Base-by-base conservation (phyloP, 2,888 invertebrate species). In the Ophion ventricosus region DNA sequence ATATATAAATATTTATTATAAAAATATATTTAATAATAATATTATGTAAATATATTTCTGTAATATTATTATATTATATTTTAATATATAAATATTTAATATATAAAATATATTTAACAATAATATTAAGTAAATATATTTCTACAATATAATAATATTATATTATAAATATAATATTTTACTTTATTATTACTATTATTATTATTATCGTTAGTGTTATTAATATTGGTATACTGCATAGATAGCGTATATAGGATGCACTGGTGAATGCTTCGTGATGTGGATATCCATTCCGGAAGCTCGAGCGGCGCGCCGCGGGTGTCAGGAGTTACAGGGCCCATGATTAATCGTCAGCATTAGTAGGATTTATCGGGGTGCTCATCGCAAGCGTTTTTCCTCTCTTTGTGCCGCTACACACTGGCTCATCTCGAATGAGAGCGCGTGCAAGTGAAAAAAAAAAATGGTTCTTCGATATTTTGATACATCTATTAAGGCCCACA, bases 201-300 rank as follows among this genome's bases (percentile, higher is more conserved):
- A 35, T 57, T 43, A 49, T 74, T 49, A n/a, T 74, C 59, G n/a
- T 20, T 70, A n/a, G n/a, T n/a, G 14, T 40, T 40, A 40, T 23
- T 35, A 26, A 40, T 0, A 35, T 40, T 40, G 35, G 23, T 40
- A 40, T 23, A 40, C n/a, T 59, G 20, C 35, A 73, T 57, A 29
- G 26, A n/a, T 14, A 4, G 49, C 29, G 57, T 43, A 40, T 54
- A 49, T 61, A 70, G 49, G 20, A 75, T 78, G 35, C 26, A 54
- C 57, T 40, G 79, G 49, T 11, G 76, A 76, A 66, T 63, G 56
- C 70, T 59, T 90, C 91, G 90, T 91, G 91, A 91, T 89, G 87
- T 75, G 83, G 87, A 87, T 91, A 91, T 91, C 88, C 91, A 89
- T 91, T 90, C 89, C 91, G 90, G 91, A 91, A 91, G 89, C 88